A percentile compares a stretch with the other conserved stretches of the same genome.
These are phyloP conservation scores for Neodiprion virginianus DNA, from an alignment of 1,140 invertebrate species.

Conservation along the genomic window DNA sequence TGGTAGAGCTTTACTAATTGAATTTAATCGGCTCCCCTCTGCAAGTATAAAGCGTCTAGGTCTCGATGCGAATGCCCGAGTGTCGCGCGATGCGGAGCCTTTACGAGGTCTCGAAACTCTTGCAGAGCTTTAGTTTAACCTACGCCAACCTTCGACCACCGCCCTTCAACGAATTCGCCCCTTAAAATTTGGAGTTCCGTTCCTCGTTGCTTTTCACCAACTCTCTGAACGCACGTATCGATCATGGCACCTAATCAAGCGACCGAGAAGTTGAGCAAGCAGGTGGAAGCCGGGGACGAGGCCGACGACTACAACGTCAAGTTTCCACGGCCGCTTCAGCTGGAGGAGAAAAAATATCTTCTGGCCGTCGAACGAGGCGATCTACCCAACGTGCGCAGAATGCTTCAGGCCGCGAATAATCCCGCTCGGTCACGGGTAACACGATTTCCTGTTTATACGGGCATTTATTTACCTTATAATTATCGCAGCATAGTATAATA, in stretches of 20 bases:
- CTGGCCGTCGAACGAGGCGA: conserved; percentile 86
- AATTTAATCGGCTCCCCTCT: conserved; percentile 33
- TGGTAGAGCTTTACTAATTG: conserved; percentile 51
- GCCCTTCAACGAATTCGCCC: too few relatives aligned
- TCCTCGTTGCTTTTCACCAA: too few relatives aligned
- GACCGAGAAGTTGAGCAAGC: conserved; percentile 29
- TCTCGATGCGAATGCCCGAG: too few relatives aligned
- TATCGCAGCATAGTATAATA: conserved; percentile 6
- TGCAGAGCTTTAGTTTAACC: too few relatives aligned
- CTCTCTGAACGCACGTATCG: too few relatives aligned
- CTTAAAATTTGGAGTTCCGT: too few relatives aligned
- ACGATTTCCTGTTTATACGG: background rate
- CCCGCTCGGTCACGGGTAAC: conserved; percentile 16
- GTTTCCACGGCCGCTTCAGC: conserved; percentile 73
- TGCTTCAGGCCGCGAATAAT: conserved; percentile 44
- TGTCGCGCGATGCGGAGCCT: too few relatives aligned
- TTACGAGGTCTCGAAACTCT: too few relatives aligned
- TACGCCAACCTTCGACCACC: too few relatives aligned
- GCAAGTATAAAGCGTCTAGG: background rate
- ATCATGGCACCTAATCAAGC: conserved; percentile 1
- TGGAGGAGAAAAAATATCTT: conserved; percentile 86
- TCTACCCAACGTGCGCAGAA: conserved; percentile 78
- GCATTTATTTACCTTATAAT: conserved; percentile 18
- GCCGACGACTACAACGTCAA: conserved; percentile 40
- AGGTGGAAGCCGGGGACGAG: conserved; percentile 34